Conservation (phyloP, 2,888 invertebrate genomes). For the Apamea epomidion region DNA sequence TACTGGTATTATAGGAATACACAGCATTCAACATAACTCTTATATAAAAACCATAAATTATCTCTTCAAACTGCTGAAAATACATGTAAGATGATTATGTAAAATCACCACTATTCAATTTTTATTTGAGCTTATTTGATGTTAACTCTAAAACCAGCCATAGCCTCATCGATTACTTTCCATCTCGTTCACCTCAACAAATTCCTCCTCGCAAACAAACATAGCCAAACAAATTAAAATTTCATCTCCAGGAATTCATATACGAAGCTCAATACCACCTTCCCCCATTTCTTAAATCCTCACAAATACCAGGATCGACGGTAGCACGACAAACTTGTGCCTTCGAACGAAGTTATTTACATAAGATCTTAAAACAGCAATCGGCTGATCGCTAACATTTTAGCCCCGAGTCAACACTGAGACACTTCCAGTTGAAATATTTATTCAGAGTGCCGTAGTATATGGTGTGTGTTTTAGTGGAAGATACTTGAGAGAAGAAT, state of each 20-base stretch:
- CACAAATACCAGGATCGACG: slow-evolving; percentile 71
- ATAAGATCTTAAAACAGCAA: slow-evolving; percentile 87
- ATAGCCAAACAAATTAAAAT: slow-evolving; percentile 1
- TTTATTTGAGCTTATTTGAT: too few species aligned
- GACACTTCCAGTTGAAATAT: slow-evolving; percentile 76
- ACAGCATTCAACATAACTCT: not conserved
- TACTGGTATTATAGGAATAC: not conserved
- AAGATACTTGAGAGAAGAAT: slow-evolving; percentile 4
- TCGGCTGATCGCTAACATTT: slow-evolving; percentile 83
- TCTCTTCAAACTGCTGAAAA: not conserved
- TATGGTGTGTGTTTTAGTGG: slow-evolving; percentile 50
- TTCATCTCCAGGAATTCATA: not conserved
- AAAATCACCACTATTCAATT: not conserved
- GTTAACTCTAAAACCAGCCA: not conserved
- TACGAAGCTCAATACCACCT: slow-evolving; percentile 38
- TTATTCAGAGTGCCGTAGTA: slow-evolving; percentile 66
- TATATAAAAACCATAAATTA: not conserved
- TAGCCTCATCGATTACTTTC: not conserved
- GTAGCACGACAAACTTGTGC: slow-evolving; percentile 79
- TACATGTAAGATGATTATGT: not conserved
- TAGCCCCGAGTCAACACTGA: slow-evolving; percentile 79
- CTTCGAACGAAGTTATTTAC: slow-evolving; percentile 80
- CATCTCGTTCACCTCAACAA: not conserved
- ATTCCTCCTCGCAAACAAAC: not conserved
- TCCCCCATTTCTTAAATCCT: slow-evolving; percentile 32